Base-by-base conservation (phyloP, 1,140 invertebrate genomes). In the Ylistrum balloti region DNA sequence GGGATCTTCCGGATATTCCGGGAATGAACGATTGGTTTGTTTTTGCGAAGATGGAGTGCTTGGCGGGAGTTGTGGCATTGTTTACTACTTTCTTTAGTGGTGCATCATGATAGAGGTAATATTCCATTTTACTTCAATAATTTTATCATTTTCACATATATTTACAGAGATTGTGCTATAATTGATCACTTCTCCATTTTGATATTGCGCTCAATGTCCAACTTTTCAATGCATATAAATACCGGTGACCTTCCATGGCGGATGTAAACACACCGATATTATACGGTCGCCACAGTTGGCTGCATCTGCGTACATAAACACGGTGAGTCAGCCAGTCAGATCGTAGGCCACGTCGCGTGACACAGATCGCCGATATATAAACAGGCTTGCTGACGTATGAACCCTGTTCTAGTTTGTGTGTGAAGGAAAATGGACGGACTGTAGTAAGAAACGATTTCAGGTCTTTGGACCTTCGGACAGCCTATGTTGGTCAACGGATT, bases 401-500 rank as follows among this genome's bases (percentile, higher is more conserved):
- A 89, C 88, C 87, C 88, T 85, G 85, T 89, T 56, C 86, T 85
- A 89, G 45, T 89, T 87, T 91, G 89, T 88, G 85, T 88, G 34
- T 87, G 86, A 89, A 90, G 88, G 38, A 91, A 56, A 32, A 93
- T 93, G 93, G 91, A 90, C 86, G 91, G 88, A 89, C 92, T 74
- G 56, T 74, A 74, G 56, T 90, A 92, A 88, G 48, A 87, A 88
- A 85, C 38, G 74, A 86, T 91, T 89, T 74, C 34, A 90, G 90
- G 88, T 90, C 89, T 89, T 89, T 89, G 33, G 88, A 91, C 89
- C 90, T 85, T 89, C 87, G 88, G 88, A 88, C 90, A 90, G 35
- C 41, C 86, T 38, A 17, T 87, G 88, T 11, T 86, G 33, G 35
- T 38, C 13, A 33, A 41, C 33, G 41, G 22, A 45, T 90, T 22